These are phyloP conservation scores for Drosophila repleta DNA, from an alignment of 1,140 invertebrate species.

Conservation along the genomic window DNA sequence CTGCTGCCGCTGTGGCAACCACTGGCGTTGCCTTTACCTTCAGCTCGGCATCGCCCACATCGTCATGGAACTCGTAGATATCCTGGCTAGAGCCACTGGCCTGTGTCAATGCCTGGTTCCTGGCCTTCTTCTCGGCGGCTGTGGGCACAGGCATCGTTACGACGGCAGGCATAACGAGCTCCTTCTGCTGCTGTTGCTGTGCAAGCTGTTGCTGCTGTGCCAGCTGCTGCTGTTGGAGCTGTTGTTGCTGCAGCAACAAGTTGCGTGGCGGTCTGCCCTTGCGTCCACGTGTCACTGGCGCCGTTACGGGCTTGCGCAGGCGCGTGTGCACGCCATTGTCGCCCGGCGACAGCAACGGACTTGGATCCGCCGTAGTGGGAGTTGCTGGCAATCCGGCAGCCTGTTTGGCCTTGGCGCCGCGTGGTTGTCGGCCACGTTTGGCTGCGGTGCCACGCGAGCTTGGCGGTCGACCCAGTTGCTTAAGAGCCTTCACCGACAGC, in stretches of 20 bases:
- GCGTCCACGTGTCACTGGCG: constrained; percentile 60
- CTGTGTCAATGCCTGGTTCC: constrained; percentile 61
- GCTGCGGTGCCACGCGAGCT: constrained; percentile 56
- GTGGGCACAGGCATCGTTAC: constrained; percentile 49
- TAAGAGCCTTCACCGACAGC: constrained; percentile 36
- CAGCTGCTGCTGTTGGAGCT: constrained; percentile 64
- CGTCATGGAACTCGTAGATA: constrained; percentile 93
- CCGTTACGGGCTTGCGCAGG: constrained; percentile 61
- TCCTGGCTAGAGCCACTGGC: constrained; percentile 84
- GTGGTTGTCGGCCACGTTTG: constrained; percentile 74
- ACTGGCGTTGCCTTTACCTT: constrained; percentile 53
- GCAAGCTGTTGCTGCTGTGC: constrained; percentile 47
- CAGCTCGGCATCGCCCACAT: constrained; percentile 89
- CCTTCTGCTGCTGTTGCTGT: constrained; percentile 53
- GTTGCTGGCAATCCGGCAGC: constrained; percentile 45
- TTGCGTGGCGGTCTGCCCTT: constrained; percentile 78
- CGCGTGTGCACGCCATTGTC: constrained; percentile 74
- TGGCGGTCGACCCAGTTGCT: constrained; percentile 55
- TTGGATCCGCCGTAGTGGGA: constrained; percentile 20
- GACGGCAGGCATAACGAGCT: constrained; percentile 62
- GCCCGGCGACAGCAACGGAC: constrained; percentile 42
- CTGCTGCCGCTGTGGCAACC: constrained; percentile 4
- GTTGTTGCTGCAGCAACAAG: constrained; percentile 64
- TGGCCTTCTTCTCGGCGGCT: constrained; percentile 71
- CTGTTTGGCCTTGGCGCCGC: constrained; percentile 70